These are phyloP conservation scores for Lydus trimaculatus DNA, from an alignment of 2,888 invertebrate species.

Conservation along the genomic window DNA sequence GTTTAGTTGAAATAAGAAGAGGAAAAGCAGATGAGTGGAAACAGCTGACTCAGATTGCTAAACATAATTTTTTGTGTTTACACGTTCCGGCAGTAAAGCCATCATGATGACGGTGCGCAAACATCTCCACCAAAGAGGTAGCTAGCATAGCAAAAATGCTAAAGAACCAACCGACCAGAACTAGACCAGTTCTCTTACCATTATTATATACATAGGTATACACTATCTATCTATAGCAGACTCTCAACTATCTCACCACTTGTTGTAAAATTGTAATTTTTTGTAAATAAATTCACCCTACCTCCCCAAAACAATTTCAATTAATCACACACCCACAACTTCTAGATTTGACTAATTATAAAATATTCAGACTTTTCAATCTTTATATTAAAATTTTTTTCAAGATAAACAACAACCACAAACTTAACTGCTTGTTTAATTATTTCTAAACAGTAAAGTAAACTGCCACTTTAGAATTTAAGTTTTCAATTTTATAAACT, in stretches of 20 bases:
- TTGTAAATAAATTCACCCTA: no score
- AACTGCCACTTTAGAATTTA: conserved; percentile 8
- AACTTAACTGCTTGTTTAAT: neutral
- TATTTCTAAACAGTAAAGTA: conserved; percentile 6
- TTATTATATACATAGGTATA: no score
- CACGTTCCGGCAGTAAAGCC: conserved; percentile 27
- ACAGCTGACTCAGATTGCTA: conserved; percentile 28
- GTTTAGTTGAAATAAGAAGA: neutral
- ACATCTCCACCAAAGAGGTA: conserved; percentile 17
- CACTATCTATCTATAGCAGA: no score
- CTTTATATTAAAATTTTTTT: neutral
- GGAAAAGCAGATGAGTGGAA: conserved; percentile 13
- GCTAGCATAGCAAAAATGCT: neutral
- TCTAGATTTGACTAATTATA: neutral
- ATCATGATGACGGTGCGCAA: conserved; percentile 24
- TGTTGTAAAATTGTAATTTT: no score
- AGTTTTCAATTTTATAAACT: neutral
- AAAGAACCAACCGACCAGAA: conserved; percentile 27
- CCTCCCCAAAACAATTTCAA: no score
- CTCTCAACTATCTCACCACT: no score
- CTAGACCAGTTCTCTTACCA: conserved; percentile 23
- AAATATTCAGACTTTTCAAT: neutral
- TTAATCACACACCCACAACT: no score
- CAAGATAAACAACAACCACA: neutral
- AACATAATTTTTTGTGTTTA: conserved; percentile 27